Conservation (phyloP, 2,888 invertebrate genomes). For the Perdita meconis region DNA sequence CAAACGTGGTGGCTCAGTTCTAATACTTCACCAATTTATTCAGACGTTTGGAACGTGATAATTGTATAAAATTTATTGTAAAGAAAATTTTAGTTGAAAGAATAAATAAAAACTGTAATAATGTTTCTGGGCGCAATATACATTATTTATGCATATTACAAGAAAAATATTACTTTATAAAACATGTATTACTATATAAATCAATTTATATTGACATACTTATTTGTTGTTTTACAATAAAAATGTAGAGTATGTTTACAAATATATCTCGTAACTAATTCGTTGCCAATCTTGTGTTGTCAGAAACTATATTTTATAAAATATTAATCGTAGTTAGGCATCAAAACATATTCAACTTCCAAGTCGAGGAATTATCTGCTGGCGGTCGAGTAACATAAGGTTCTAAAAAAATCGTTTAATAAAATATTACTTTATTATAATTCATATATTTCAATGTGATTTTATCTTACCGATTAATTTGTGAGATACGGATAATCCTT, state of each 20-base stretch:
- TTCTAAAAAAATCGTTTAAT: constrained; percentile 85
- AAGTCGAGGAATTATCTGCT: constrained; percentile 85
- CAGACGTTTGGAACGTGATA: constrained; percentile 30
- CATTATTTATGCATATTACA: constrained; percentile 24
- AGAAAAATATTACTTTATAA: constrained; percentile 9
- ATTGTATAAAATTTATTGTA: constrained; percentile 57
- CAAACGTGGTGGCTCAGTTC: constrained; percentile 21
- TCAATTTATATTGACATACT: not conserved
- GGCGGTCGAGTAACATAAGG: constrained; percentile 87
- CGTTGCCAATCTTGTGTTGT: constrained; percentile 27
- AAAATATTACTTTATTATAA: constrained; percentile 2
- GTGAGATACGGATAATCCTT: constrained; percentile 52
- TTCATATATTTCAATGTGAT: not conserved
- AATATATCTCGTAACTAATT: constrained; percentile 26
- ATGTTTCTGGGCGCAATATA: constrained; percentile 22
- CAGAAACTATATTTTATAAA: constrained; percentile 18
- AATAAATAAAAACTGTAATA: constrained; percentile 53
- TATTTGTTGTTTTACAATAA: constrained; percentile 25
- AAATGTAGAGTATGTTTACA: constrained; percentile 18
- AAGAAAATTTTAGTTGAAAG: constrained; percentile 32
- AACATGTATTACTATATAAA: constrained; percentile 14
- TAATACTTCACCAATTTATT: constrained; percentile 15
- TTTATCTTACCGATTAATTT: constrained; percentile 72
- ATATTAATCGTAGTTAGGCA: constrained; percentile 67
- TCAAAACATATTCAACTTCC: constrained; percentile 85